phyloP scores from a whole-genome alignment of 2,797 vertebrate species.

The Leptatherina wallacei region DNA sequence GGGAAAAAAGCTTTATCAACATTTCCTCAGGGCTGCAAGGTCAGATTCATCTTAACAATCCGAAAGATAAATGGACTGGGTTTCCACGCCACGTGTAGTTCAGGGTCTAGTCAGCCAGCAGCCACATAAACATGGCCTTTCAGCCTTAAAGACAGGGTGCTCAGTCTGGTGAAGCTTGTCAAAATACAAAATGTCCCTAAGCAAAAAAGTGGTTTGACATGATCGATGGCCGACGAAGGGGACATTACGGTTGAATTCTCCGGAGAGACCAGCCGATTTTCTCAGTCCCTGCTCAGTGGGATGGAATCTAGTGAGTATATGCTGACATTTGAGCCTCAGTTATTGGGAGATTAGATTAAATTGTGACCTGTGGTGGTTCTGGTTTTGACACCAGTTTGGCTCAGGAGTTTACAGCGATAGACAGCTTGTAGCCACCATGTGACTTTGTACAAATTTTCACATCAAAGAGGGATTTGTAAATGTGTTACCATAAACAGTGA shows the following conservation, averaged over 20 bases:
- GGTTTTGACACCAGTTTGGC: slow-evolving; percentile 21
- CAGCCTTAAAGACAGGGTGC: slow-evolving; percentile 72
- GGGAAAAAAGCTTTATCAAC: slow-evolving; percentile 67
- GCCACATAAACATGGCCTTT: slow-evolving; percentile 75
- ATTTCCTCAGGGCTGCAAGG: slow-evolving; percentile 72
- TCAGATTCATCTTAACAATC: slow-evolving; percentile 72
- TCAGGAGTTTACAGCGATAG: slow-evolving; percentile 39
- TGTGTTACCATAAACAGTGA: slow-evolving; percentile 48
- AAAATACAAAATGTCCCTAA: slow-evolving; percentile 72
- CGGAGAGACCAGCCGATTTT: slow-evolving; percentile 51
- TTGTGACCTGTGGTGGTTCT: slow-evolving; percentile 40
- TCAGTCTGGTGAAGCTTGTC: slow-evolving; percentile 66
- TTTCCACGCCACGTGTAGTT: slow-evolving; percentile 69
- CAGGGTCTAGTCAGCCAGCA: slow-evolving; percentile 59
- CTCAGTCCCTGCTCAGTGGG: slow-evolving; percentile 33
- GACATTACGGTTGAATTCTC: slow-evolving; percentile 58
- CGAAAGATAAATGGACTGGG: slow-evolving; percentile 75
- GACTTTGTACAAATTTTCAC: slow-evolving; percentile 64
- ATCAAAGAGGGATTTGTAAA: slow-evolving; percentile 68
- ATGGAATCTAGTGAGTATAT: slow-evolving; percentile 51
- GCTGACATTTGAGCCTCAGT: slow-evolving; percentile 36
- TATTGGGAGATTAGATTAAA: slow-evolving; percentile 62
- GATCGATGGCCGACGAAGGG: slow-evolving; percentile 64
- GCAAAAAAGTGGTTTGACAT: slow-evolving; percentile 63
- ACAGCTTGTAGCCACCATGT: slow-evolving; percentile 41